A percentile compares a stretch with the other conserved stretches of the same genome.
phyloP scores from a whole-genome alignment of 30 jellyfish, hydroid and myxozoan species.

The Aurelia sp. region DNA sequence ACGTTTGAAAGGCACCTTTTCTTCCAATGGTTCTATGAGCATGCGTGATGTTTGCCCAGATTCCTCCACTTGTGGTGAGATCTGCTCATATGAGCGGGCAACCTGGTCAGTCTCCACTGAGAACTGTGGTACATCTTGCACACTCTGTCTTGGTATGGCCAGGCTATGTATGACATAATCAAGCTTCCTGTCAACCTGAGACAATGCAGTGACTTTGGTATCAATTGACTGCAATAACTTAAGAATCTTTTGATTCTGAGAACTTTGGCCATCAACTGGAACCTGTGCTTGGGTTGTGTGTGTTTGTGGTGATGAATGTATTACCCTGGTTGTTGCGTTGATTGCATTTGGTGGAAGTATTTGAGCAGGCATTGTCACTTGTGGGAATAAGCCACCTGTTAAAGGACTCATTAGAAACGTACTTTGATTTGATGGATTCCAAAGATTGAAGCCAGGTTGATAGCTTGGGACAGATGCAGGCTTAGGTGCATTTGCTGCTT shows the following conservation, averaged over 20 bases:
- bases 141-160: conserved; percentile 49
- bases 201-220: conserved; percentile 11
- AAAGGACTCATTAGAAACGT: conserved; percentile 58
- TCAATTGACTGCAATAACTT: conserved; percentile 22
- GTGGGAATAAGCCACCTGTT: conserved; percentile 58
- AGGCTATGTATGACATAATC: conserved; percentile 39
- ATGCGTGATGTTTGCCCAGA: conserved; percentile 17
- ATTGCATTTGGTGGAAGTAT: conserved; percentile 28
- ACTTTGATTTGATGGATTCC: conserved; percentile 46
- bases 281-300: conserved; percentile 9
- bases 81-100: conserved; percentile 51
- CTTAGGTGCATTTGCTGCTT: conserved; percentile 34
- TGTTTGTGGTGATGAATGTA: conserved; percentile 22
- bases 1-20: conserved; percentile 16
- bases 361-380: conserved; percentile 57
- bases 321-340: conserved; percentile 10
- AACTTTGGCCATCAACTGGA: conserved; percentile 16
- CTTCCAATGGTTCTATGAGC: conserved; percentile 35
- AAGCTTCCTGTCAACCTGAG: conserved; percentile 56
- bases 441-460: conserved; percentile 36
- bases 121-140: conserved; percentile 24
- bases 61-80: conserved; percentile 46
- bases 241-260: conserved; percentile 26
- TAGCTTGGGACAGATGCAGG: conserved; percentile 8
- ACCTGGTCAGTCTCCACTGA: conserved; percentile 47